phyloP scores from a whole-genome alignment of 2,888 invertebrate species.

The Tupiocoris notatus region DNA sequence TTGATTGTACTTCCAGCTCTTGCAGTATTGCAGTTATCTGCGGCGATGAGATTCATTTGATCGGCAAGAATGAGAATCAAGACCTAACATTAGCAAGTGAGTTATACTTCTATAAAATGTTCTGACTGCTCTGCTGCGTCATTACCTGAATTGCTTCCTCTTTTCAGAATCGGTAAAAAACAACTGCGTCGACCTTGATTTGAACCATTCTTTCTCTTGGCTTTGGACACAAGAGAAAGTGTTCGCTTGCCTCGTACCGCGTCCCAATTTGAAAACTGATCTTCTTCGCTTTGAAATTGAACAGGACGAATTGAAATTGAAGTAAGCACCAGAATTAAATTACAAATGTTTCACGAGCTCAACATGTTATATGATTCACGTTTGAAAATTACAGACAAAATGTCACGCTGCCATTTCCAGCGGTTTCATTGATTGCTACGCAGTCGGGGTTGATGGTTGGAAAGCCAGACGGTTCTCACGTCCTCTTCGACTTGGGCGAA shows the following conservation, averaged over 20 bases:
- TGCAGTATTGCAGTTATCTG: slow-evolving; percentile 5
- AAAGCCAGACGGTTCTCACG: neutral
- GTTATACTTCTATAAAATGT: too few relatives aligned
- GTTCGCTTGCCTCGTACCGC: slow-evolving; percentile 4
- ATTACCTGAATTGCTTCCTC: neutral
- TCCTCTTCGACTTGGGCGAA: neutral
- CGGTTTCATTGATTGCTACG: neutral
- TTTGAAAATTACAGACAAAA: slow-evolving; percentile 10
- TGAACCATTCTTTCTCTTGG: slow-evolving; percentile 3
- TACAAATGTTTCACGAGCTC: too few relatives aligned
- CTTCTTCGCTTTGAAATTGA: neutral
- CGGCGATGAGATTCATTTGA: neutral
- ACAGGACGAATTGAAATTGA: neutral
- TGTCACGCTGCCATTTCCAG: neutral
- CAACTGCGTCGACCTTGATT: neutral
- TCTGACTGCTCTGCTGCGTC: too few relatives aligned
- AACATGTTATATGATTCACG: neutral
- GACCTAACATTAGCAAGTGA: slow-evolving; percentile 3
- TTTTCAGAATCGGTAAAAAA: neutral
- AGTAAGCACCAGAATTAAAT: too few relatives aligned
- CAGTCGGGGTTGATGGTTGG: slow-evolving; percentile 2
- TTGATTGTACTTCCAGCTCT: slow-evolving; percentile 1
- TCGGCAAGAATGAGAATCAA: neutral
- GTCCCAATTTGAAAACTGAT: neutral
- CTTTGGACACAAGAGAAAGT: slow-evolving; percentile 2